phyloP scores from a whole-genome alignment of 2,113 vertebrate species.

The Hippocampus barbouri region DNA sequence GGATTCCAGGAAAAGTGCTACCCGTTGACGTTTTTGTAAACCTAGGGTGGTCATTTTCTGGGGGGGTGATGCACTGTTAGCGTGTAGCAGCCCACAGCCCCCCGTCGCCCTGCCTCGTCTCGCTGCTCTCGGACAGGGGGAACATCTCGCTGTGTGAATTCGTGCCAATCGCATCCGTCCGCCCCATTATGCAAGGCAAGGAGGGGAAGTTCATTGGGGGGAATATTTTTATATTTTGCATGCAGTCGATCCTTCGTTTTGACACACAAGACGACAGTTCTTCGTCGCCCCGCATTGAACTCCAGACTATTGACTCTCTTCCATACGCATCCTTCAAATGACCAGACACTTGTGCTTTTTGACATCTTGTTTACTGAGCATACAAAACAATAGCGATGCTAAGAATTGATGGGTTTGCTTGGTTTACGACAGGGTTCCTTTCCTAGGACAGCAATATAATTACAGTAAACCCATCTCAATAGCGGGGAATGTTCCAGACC shows the following conservation, averaged over 20 bases:
- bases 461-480: too few relatives aligned
- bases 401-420: slow-evolving; percentile 1
- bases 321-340: slow-evolving; percentile 59
- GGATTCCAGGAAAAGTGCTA: slow-evolving; percentile 55
- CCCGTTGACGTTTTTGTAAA: slow-evolving; percentile 29
- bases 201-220: slow-evolving; percentile 36
- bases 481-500: too few relatives aligned
- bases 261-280: slow-evolving; percentile 46
- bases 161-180: slow-evolving; percentile 67
- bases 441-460: not conserved
- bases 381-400: slow-evolving; percentile 65
- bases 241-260: slow-evolving; percentile 57
- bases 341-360: slow-evolving; percentile 81
- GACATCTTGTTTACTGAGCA: slow-evolving; percentile 71
- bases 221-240: slow-evolving; percentile 55
- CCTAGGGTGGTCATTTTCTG: slow-evolving; percentile 29
- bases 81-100: slow-evolving; percentile 51
- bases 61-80: slow-evolving; percentile 33
- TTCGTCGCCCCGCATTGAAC: slow-evolving; percentile 35
- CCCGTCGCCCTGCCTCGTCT: slow-evolving; percentile 37
- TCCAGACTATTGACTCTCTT: slow-evolving; percentile 64
- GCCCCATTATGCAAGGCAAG: slow-evolving; percentile 67
- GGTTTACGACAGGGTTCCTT: not conserved
- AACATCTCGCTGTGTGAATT: slow-evolving; percentile 58
- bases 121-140: slow-evolving; percentile 31